A percentile compares a stretch with the other conserved stretches of the same genome.
Evolutionary conservation across 1,140 invertebrate genomes (phyloP).

Genomic region (Leptinotarsa undecemlineata): DNA sequence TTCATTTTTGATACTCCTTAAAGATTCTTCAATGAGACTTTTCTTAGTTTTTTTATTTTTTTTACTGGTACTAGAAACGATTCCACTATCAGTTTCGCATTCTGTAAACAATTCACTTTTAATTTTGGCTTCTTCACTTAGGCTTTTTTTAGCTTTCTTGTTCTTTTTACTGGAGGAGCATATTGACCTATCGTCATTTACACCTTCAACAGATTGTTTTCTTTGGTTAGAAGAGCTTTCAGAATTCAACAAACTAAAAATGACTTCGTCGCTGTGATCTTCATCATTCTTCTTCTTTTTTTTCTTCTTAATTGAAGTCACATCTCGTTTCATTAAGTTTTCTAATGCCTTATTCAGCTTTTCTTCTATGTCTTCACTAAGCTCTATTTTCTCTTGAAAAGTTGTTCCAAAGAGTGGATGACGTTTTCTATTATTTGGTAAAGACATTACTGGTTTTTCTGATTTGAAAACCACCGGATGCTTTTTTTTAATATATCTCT

Average conservation of each 20-base stretch:
- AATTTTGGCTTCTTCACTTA: not conserved
- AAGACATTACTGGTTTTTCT: slow-evolving; percentile 14
- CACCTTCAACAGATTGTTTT: not conserved
- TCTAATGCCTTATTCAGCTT: slow-evolving; percentile 33
- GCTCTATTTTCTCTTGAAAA: slow-evolving; percentile 33
- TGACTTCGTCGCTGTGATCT: not conserved
- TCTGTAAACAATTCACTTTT: not conserved
- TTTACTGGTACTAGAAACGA: not conserved
- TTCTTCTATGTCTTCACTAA: slow-evolving; percentile 32
- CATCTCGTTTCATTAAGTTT: slow-evolving; percentile 25
- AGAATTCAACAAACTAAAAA: not conserved
- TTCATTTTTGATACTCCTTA: not conserved
- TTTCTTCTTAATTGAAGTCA: slow-evolving; percentile 7
- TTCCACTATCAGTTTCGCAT: not conserved
- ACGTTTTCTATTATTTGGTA: slow-evolving; percentile 31
- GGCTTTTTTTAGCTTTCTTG: not conserved
- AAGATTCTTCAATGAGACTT: slow-evolving; percentile 3
- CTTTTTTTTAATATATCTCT: slow-evolving; percentile 29
- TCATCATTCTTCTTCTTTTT: slow-evolving; percentile 18
- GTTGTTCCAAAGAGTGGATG: slow-evolving; percentile 40
- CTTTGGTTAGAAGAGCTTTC: not conserved
- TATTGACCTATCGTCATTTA: not conserved
- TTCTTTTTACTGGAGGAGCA: not conserved
- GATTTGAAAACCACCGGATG: slow-evolving; percentile 5
- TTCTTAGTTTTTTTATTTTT: not conserved